Evolutionary conservation across 2,888 invertebrate species (phyloP).

Genomic region (Hypercompe scribonia): DNA sequence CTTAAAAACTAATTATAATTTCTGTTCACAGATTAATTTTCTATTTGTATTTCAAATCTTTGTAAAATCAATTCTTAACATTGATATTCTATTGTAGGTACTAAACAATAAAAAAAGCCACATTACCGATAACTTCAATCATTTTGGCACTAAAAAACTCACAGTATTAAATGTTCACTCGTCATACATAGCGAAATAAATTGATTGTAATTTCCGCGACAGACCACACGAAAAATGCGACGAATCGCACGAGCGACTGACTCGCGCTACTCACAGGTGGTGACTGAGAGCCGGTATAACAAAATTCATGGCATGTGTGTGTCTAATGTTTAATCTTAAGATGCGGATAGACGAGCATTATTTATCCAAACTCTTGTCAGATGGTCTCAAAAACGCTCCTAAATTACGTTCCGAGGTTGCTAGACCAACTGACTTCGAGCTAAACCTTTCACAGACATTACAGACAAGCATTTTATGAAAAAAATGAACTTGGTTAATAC

Average conservation of each 20-base stretch:
- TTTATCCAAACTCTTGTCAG: neutral
- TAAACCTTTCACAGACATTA: neutral
- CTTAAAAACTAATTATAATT: neutral
- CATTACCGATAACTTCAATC: conserved; percentile 58
- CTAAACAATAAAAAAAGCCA: conserved; percentile 25
- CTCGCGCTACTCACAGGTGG: neutral
- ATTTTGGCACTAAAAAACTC: conserved; percentile 45
- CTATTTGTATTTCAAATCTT: neutral
- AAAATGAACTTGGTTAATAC: too few relatives aligned
- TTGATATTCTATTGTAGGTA: neutral
- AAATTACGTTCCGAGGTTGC: neutral
- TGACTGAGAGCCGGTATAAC: conserved; percentile 5
- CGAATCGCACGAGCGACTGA: conserved; percentile 4
- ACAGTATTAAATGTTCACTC: conserved; percentile 21
- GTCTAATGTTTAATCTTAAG: neutral
- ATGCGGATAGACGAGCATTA: neutral
- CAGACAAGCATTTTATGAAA: neutral
- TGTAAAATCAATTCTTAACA: neutral
- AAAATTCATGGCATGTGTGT: conserved; percentile 3
- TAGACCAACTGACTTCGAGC: too few relatives aligned
- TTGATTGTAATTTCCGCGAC: conserved; percentile 8
- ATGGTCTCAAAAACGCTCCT: neutral
- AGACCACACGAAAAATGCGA: neutral
- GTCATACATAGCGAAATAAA: conserved; percentile 34
- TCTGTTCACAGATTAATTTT: neutral